Evolutionary conservation across 2,113 vertebrate genomes (phyloP).

Genomic region (Hymenochirus boettgeri): DNA sequence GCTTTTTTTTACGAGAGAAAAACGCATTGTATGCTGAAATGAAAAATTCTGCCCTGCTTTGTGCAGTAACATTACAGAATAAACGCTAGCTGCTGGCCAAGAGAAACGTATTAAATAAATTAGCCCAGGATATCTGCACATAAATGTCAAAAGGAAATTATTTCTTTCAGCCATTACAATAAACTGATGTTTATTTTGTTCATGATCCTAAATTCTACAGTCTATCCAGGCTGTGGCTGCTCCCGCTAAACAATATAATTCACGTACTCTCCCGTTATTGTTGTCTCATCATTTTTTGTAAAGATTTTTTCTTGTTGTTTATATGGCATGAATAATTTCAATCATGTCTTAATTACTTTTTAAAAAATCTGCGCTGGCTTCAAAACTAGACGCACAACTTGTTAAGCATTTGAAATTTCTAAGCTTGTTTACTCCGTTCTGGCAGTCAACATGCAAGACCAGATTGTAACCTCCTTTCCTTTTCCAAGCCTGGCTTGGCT

Average conservation of each 20-base stretch:
- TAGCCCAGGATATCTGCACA: too few species aligned
- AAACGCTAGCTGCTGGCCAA: too few species aligned
- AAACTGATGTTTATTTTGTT: constrained; percentile 11
- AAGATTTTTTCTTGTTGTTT: constrained; percentile 52
- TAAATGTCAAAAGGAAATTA: too few species aligned
- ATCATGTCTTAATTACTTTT: constrained; percentile 99
- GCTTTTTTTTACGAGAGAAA: too few species aligned
- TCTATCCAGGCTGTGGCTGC: constrained; percentile 3
- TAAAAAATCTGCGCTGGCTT: constrained; percentile 92
- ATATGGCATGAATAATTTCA: constrained; percentile 86
- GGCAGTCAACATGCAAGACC: constrained; percentile 89
- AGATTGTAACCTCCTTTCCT: constrained; percentile 99
- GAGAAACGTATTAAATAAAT: too few species aligned
- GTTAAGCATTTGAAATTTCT: constrained; percentile 99
- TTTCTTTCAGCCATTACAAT: constrained; percentile 3
- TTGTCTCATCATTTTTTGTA: constrained; percentile 14
- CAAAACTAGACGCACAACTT: constrained; percentile 98
- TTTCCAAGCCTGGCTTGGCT: constrained; percentile 99
- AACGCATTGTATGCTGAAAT: too few species aligned
- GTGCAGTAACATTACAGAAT: not conserved
- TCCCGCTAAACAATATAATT: not conserved
- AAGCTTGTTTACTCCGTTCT: constrained; percentile 91
- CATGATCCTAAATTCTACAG: constrained; percentile 19
- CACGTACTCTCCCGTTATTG: not conserved
- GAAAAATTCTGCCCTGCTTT: not conserved